phyloP scores from a whole-genome alignment of 1,140 invertebrate species.

The Heliconius hewitsoni region DNA sequence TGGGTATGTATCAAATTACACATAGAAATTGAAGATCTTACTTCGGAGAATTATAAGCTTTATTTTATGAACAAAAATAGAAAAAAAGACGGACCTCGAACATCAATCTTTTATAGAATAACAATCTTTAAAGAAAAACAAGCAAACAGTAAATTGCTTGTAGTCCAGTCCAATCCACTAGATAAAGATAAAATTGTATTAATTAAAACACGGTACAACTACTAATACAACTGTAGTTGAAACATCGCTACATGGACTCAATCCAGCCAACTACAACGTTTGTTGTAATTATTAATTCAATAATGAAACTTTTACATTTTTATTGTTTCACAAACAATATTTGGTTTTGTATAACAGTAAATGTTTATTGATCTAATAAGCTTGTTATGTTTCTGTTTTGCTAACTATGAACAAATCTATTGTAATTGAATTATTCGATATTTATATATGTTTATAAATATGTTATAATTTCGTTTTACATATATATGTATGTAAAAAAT shows the following conservation, averaged over 20 bases:
- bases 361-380: background rate
- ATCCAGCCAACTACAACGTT: background rate
- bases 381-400: background rate
- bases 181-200: conserved; percentile 24
- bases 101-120: no score
- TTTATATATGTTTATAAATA: no score
- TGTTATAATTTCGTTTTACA: no score
- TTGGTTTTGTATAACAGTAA: background rate
- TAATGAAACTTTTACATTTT: background rate
- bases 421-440: no score
- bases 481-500: no score
- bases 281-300: background rate
- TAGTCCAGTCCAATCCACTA: background rate
- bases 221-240: conserved; percentile 6
- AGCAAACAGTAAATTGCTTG: background rate
- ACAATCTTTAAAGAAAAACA: background rate
- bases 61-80: no score
- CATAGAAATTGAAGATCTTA: no score
- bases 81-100: no score
- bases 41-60: no score
- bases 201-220: conserved; percentile 26
- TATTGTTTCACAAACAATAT: background rate
- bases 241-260: conserved; percentile 22
- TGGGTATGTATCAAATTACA: no score
- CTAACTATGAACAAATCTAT: background rate